Conservation (phyloP, 35 echinoderm and acorn worm genomes). For the Holothuria glaberrima region DNA sequence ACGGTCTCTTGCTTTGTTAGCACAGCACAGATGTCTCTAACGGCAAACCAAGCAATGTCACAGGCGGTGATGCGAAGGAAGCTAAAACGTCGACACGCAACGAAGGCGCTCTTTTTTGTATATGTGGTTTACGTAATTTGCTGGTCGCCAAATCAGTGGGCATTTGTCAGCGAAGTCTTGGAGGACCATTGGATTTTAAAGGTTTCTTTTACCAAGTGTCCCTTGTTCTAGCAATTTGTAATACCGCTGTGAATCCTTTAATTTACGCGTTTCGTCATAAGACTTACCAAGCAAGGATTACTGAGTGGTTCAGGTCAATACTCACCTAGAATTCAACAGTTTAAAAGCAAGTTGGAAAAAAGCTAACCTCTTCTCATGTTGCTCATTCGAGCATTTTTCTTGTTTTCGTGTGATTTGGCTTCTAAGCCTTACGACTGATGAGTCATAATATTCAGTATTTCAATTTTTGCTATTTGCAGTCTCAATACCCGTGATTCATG, state of each 20-base stretch:
- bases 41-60: not conserved
- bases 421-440: too few relatives aligned
- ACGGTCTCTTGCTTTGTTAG: not conserved
- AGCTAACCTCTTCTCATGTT: too few relatives aligned
- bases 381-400: too few relatives aligned
- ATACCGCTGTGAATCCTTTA: constrained; percentile 84
- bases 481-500: too few relatives aligned
- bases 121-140: constrained; percentile 83
- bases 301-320: too few relatives aligned
- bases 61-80: not conserved
- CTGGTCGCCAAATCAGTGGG: constrained; percentile 90
- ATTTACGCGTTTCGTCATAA: constrained; percentile 83
- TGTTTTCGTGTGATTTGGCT: too few relatives aligned
- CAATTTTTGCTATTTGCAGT: too few relatives aligned
- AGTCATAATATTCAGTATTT: too few relatives aligned
- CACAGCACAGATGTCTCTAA: not conserved
- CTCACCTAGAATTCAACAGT: too few relatives aligned
- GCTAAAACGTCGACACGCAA: constrained; percentile 68
- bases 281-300: constrained; percentile 57
- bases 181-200: constrained; percentile 67
- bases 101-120: constrained; percentile 66
- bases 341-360: too few relatives aligned
- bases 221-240: constrained; percentile 76
- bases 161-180: constrained; percentile 75
- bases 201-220: constrained; percentile 86